These are phyloP conservation scores for Neosalanx taihuensis DNA, from an alignment of 2,797 vertebrate species.

Conservation along the genomic window DNA sequence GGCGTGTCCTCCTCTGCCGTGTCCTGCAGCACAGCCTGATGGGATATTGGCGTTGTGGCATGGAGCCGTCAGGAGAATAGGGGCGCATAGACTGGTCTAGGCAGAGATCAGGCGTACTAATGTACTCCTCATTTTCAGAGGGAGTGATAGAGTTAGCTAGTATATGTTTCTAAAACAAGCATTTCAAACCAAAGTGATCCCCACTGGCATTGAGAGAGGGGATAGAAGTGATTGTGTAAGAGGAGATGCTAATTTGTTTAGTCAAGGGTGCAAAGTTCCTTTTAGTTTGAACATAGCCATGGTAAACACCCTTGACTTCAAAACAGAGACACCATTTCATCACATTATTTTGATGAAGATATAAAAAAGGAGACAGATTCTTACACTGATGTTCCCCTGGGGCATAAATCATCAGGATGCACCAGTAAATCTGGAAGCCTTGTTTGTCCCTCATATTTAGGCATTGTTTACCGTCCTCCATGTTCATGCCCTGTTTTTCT, in stretches of 20 bases:
- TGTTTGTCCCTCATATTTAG: not conserved
- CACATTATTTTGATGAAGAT: slow-evolving; percentile 64
- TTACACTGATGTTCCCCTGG: slow-evolving; percentile 64
- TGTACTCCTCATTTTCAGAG: slow-evolving; percentile 67
- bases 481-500: slow-evolving; percentile 43
- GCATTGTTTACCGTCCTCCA: slow-evolving; percentile 32
- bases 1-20: slow-evolving; percentile 75
- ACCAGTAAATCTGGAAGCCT: not conserved
- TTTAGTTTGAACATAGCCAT: slow-evolving; percentile 55
- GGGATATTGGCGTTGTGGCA: slow-evolving; percentile 20
- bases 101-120: slow-evolving; percentile 65
- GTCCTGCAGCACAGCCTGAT: slow-evolving; percentile 82
- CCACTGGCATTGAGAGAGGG: slow-evolving; percentile 57
- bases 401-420: slow-evolving; percentile 49
- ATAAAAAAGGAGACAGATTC: slow-evolving; percentile 68
- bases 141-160: slow-evolving; percentile 62
- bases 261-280: slow-evolving; percentile 59
- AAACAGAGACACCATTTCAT: slow-evolving; percentile 64
- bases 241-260: slow-evolving; percentile 62
- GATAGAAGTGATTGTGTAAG: slow-evolving; percentile 55
- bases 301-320: slow-evolving; percentile 45
- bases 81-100: slow-evolving; percentile 66
- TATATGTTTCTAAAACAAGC: slow-evolving; percentile 55
- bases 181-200: slow-evolving; percentile 69
- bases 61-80: slow-evolving; percentile 48